Evolutionary conservation across 2,113 vertebrate genomes (phyloP).

Genomic region (Copsychus sechellarum): DNA sequence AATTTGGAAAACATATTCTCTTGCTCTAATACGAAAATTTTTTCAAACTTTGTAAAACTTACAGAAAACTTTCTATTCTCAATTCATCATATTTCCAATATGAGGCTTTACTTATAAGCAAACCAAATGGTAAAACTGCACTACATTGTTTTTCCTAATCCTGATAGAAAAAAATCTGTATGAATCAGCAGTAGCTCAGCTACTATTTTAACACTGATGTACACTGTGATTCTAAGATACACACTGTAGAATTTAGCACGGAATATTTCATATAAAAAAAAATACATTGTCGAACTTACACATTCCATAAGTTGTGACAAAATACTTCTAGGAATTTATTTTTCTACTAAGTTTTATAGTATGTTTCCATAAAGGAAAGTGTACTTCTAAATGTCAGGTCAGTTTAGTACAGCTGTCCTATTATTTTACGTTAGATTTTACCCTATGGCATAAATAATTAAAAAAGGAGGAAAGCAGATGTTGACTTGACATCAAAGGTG

Average conservation of each 20-base stretch:
- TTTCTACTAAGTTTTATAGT: not conserved
- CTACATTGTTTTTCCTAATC: not conserved
- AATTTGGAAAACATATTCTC: not conserved
- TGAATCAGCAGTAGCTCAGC: not conserved
- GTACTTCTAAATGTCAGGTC: not conserved
- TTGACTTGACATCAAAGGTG: not conserved
- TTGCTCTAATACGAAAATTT: not conserved
- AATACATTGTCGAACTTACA: not conserved
- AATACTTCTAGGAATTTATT: not conserved
- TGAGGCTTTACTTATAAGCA: not conserved
- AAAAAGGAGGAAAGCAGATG: conserved; percentile 17
- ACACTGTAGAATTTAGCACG: not conserved
- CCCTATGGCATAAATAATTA: not conserved
- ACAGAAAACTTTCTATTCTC: not conserved
- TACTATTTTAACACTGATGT: not conserved
- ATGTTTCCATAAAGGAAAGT: conserved; percentile 21
- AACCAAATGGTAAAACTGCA: not conserved
- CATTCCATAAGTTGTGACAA: not conserved
- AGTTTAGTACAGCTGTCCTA: not conserved
- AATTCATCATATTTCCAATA: not conserved
- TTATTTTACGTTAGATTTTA: not conserved
- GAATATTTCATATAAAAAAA: not conserved
- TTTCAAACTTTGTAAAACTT: not conserved
- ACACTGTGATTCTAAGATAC: not conserved
- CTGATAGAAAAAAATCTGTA: not conserved